Evolutionary conservation across 2,888 invertebrate species (phyloP).

Genomic region (Dinocampus coccinellae): DNA sequence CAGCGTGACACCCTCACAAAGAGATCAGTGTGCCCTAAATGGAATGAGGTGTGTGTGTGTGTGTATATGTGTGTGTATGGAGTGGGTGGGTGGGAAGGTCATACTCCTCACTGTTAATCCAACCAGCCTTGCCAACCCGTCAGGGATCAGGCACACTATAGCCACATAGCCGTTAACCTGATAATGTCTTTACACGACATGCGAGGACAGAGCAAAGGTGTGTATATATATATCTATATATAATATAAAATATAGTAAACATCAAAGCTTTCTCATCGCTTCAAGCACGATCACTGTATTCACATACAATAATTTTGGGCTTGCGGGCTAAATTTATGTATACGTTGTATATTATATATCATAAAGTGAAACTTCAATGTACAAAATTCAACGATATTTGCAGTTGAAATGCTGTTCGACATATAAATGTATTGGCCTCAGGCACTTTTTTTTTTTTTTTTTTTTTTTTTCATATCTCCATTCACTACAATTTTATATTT

Average conservation of each 20-base stretch:
- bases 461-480: too few relatives aligned
- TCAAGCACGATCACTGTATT: background rate
- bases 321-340: background rate
- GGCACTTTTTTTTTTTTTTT: background rate
- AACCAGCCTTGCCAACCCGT: slow-evolving; percentile 18
- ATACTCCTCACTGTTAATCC: slow-evolving; percentile 25
- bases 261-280: background rate
- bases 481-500: too few relatives aligned
- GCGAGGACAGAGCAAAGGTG: background rate
- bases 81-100: background rate
- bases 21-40: slow-evolving; percentile 19
- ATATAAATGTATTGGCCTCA: background rate
- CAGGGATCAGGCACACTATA: slow-evolving; percentile 19
- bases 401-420: background rate
- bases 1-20: slow-evolving; percentile 21
- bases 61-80: background rate
- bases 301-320: background rate
- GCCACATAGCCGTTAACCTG: slow-evolving; percentile 17
- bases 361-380: background rate
- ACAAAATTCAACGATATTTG: background rate
- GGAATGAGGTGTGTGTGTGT: too few relatives aligned
- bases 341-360: background rate
- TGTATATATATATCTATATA: background rate
- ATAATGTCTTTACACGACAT: slow-evolving; percentile 1
- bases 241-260: background rate